A percentile compares a stretch with the other conserved stretches of the same genome.
phyloP scores from a whole-genome alignment of 2,797 vertebrate species.

The Cheirogaleus major region DNA sequence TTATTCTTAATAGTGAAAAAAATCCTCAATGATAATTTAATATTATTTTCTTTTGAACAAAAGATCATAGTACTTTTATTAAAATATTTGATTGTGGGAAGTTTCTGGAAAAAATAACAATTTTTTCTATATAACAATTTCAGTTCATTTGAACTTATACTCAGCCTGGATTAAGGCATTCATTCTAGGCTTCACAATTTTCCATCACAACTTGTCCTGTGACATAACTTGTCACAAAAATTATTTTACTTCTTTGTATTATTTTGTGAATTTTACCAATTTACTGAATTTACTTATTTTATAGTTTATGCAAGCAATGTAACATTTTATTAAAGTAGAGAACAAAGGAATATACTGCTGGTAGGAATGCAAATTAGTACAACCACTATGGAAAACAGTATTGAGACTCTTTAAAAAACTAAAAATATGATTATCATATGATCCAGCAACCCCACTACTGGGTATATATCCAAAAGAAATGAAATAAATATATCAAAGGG shows the following conservation, averaged over 20 bases:
- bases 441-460: too few species aligned
- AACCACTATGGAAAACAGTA: too few species aligned
- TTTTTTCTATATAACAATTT: background rate
- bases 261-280: background rate
- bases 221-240: background rate
- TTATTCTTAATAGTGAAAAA: background rate
- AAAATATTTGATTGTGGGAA: background rate
- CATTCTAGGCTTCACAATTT: background rate
- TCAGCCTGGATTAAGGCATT: background rate
- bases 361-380: too few species aligned
- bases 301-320: background rate
- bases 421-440: too few species aligned
- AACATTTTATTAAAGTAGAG: background rate
- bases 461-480: too few species aligned
- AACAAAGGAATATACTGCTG: background rate
- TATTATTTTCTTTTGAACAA: background rate
- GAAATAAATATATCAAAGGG: too few species aligned
- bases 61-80: background rate
- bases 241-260: background rate
- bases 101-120: background rate
- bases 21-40: background rate
- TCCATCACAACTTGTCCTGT: background rate
- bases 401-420: too few species aligned
- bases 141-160: background rate
- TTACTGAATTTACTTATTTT: background rate